Conservation (phyloP, 2,113 vertebrate species). For the Oreotrochilus melanogaster region DNA sequence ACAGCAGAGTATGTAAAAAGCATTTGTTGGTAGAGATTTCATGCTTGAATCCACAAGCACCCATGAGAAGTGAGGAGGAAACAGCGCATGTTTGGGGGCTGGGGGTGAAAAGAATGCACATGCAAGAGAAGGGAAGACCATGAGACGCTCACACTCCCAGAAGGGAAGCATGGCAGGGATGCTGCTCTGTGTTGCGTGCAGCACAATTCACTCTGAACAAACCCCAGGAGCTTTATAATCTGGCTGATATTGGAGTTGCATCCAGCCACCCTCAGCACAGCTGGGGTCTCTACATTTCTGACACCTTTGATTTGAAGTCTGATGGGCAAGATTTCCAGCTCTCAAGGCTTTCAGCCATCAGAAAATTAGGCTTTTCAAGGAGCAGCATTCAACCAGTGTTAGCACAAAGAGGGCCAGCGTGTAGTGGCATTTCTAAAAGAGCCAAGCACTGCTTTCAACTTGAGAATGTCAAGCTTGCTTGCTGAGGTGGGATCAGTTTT, state of each 20-base stretch:
- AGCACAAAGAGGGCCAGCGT: not conserved
- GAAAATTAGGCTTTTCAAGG: not conserved
- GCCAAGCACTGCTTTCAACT: not conserved
- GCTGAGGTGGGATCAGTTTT: not conserved
- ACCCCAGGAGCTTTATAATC: not conserved
- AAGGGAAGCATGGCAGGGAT: not conserved
- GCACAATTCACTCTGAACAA: not conserved
- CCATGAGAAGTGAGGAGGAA: not conserved
- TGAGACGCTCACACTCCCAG: accelerated
- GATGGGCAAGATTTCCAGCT: not conserved
- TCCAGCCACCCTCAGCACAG: not conserved
- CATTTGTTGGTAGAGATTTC: conserved; percentile 12
- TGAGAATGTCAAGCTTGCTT: not conserved
- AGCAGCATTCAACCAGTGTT: too few species aligned
- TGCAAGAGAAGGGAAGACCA: not conserved
- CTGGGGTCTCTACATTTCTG: not conserved
- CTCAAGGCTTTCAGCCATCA: not conserved
- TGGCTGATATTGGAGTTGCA: not conserved
- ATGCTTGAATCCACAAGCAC: not conserved
- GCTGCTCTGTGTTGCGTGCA: not conserved
- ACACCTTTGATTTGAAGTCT: not conserved
- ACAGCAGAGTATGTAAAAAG: not conserved
- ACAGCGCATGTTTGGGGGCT: accelerated
- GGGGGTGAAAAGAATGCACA: not conserved
- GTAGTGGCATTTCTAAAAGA: not conserved